Base-by-base conservation (phyloP, 2,113 vertebrate species). In the Struthidea cinerea region DNA sequence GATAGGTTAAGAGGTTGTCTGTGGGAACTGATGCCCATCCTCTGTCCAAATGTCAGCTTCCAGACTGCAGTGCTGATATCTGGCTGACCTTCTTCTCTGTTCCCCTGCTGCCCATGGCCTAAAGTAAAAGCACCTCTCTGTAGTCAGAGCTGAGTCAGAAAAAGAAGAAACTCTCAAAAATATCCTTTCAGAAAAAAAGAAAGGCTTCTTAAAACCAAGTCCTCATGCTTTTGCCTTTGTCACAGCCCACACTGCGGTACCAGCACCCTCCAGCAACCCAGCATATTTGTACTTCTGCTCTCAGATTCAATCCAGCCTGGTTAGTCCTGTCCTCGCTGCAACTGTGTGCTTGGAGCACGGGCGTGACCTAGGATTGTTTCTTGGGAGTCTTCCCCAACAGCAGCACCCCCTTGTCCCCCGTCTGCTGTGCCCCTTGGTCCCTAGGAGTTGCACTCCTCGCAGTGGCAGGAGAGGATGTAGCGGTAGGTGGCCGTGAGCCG, bases 381-480 rank as follows among this genome's bases (percentile, higher is more conserved):
- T 18, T n/a, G 89, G 87, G 93, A 94, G 52, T 16, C 53, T 85
- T 75, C 46, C 59, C 59, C 16, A 16, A 2, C 32, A 30, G 70
- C 65, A 83, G 42, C 80, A 55, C 15, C 47, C 65, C 35, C 4
- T 21, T 39, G 50, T 84, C 24, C 24, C 59, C 13, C 4, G 9
- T 7, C 22, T n/a, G 39, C 69, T 9, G 18, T 1, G 41, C 13
- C 37, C 20, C 46, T 41, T 0, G 2, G 1, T 52, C 89, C 96
- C 97, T 98, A 98, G 76, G 98, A 99, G 97, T 98, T 99, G 98
- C 99, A 99, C 95, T 99, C 99, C 96, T 99, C 99, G 1, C 99
- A 99, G 97, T 98, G 98, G 98, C 99, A 99, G 77, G 99, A 99
- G 9, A 99, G 98, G 98, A 99, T 99, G 98, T 99, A 99, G 93